Conservation (phyloP, 2,113 vertebrate species). For the Turdus rufiventris region DNA sequence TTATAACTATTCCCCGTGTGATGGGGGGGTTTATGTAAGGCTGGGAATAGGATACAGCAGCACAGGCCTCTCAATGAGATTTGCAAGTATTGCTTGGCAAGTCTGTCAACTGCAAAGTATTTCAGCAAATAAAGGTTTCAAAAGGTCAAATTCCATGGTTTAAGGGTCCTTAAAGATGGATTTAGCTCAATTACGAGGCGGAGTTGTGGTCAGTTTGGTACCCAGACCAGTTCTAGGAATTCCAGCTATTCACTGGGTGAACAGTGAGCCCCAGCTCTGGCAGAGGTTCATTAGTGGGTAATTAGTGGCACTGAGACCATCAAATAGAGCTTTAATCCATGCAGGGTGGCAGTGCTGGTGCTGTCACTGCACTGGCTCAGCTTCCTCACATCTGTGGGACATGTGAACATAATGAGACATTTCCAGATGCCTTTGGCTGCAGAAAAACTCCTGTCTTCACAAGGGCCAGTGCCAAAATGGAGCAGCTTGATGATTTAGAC, state of each 20-base stretch:
- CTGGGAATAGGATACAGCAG: not conserved
- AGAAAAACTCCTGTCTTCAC: not conserved
- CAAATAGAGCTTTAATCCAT: not conserved
- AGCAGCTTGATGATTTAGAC: not conserved
- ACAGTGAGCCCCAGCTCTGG: not conserved
- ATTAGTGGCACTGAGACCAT: not conserved
- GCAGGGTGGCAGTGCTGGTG: not conserved
- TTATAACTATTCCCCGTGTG: not conserved
- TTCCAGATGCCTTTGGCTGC: not conserved
- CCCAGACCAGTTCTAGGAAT: conserved; percentile 1
- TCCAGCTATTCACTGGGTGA: not conserved
- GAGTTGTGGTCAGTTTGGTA: not conserved
- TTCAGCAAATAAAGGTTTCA: conserved; percentile 24
- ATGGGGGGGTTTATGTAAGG: not conserved
- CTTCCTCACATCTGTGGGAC: not conserved
- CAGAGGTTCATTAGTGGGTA: not conserved
- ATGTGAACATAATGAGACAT: fast-evolving
- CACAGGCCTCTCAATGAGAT: not conserved
- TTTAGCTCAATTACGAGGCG: not conserved
- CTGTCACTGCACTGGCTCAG: not conserved
- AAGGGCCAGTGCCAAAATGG: not conserved
- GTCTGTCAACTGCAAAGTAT: not conserved
- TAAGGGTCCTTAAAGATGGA: not conserved
- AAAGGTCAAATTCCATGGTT: conserved; percentile 14
- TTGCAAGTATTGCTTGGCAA: not conserved